Evolutionary conservation across 2,113 vertebrate genomes (phyloP).

Genomic region (Cettia cetti): DNA sequence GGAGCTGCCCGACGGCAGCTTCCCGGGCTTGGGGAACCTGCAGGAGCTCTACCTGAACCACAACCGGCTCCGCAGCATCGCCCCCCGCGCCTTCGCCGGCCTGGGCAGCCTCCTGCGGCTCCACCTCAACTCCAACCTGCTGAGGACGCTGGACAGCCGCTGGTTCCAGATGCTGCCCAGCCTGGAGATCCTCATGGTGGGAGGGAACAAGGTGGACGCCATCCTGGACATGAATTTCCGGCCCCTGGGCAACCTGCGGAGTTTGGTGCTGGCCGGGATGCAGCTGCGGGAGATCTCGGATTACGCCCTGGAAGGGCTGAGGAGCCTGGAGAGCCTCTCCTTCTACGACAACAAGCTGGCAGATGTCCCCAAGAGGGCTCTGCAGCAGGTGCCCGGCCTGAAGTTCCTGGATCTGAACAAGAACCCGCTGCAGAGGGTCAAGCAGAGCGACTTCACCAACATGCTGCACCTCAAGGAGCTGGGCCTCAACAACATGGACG

Average conservation of each 20-base stretch:
- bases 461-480: conserved; percentile 93
- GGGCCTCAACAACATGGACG: conserved; percentile 92
- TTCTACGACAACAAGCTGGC: conserved; percentile 88
- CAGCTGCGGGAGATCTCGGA: conserved; percentile 82
- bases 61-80: conserved; percentile 84
- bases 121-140: conserved; percentile 91
- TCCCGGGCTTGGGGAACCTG: conserved; percentile 78
- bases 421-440: conserved; percentile 85
- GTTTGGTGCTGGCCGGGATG: conserved; percentile 91
- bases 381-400: conserved; percentile 83
- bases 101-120: conserved; percentile 82
- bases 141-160: conserved; percentile 78
- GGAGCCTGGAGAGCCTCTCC: conserved; percentile 87
- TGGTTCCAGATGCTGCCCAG: conserved; percentile 86
- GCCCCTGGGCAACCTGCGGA: conserved; percentile 81
- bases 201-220: conserved; percentile 86
- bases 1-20: conserved; percentile 81
- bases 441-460: conserved; percentile 84
- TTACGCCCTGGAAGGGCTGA: conserved; percentile 83
- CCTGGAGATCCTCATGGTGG: conserved; percentile 92
- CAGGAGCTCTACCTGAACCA: conserved; percentile 94
- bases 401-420: conserved; percentile 94
- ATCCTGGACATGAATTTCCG: conserved; percentile 86
- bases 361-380: conserved; percentile 80
- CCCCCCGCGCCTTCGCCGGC: conserved; percentile 81